phyloP scores from a whole-genome alignment of 1,140 invertebrate genomes.

The Akabosia matsudoensis region DNA sequence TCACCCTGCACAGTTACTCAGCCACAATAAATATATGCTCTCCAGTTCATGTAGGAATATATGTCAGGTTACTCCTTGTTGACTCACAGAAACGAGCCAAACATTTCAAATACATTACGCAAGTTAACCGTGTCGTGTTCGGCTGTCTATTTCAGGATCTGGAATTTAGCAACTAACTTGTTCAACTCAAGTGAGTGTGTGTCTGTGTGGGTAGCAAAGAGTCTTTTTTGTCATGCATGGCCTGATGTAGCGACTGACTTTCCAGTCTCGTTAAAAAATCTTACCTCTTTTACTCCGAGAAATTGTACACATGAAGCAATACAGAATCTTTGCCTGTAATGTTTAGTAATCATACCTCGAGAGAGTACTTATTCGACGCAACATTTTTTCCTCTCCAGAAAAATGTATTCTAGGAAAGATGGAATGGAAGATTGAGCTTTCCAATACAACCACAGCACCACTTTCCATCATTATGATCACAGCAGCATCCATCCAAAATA shows the following conservation, averaged over 20 bases:
- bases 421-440: too few relatives aligned
- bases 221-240: slow-evolving; percentile 15
- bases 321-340: neutral
- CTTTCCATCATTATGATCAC: too few relatives aligned
- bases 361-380: neutral
- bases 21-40: too few relatives aligned
- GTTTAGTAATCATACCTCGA: neutral
- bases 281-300: neutral
- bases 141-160: neutral
- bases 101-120: neutral
- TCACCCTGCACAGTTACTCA: too few relatives aligned
- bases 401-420: neutral
- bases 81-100: neutral
- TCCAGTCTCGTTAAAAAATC: neutral
- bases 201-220: neutral
- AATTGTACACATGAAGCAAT: neutral
- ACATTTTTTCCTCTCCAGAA: neutral
- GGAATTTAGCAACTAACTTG: slow-evolving; percentile 7
- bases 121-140: neutral
- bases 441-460: too few relatives aligned
- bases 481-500: neutral
- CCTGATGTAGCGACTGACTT: neutral
- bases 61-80: neutral
- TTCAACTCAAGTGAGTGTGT: neutral
- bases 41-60: too few relatives aligned